Evolutionary conservation across 2,797 vertebrate species (phyloP).

Genomic region (Harpagifer antarcticus): DNA sequence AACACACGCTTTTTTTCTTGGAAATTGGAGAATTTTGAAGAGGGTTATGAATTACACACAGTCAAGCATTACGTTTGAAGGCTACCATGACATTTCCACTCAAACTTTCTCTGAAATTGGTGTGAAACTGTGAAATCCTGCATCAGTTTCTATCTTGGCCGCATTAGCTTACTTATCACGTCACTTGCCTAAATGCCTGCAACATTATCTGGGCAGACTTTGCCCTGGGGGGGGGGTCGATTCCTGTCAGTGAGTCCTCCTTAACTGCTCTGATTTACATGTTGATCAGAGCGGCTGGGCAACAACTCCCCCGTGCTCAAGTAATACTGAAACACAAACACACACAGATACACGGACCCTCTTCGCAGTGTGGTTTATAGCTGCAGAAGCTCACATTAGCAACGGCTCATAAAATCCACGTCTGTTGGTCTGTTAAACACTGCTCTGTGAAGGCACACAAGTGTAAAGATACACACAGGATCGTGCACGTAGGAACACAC

Average conservation of each 20-base stretch:
- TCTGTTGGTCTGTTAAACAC: slow-evolving; percentile 78
- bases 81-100: background rate
- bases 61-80: background rate
- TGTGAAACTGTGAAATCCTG: slow-evolving; percentile 2
- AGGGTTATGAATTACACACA: background rate
- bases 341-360: slow-evolving; percentile 48
- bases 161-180: slow-evolving; percentile 8
- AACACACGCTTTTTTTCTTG: slow-evolving; percentile 6
- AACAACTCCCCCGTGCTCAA: slow-evolving; percentile 51
- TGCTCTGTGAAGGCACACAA: slow-evolving; percentile 46
- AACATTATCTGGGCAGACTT: slow-evolving; percentile 42
- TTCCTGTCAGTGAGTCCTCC: slow-evolving; percentile 69
- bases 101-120: background rate
- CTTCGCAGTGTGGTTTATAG: slow-evolving; percentile 71
- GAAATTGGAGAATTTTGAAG: background rate
- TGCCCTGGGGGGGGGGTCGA: slow-evolving; percentile 53
- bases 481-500: background rate
- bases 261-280: slow-evolving; percentile 77
- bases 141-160: background rate
- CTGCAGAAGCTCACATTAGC: slow-evolving; percentile 81
- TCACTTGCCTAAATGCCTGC: slow-evolving; percentile 57
- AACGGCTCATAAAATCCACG: slow-evolving; percentile 82
- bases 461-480: slow-evolving; percentile 12
- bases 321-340: slow-evolving; percentile 39
- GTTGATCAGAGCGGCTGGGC: slow-evolving; percentile 64